Evolutionary conservation across 2,888 invertebrate species (phyloP).

Genomic region (Parnassius smintheus): DNA sequence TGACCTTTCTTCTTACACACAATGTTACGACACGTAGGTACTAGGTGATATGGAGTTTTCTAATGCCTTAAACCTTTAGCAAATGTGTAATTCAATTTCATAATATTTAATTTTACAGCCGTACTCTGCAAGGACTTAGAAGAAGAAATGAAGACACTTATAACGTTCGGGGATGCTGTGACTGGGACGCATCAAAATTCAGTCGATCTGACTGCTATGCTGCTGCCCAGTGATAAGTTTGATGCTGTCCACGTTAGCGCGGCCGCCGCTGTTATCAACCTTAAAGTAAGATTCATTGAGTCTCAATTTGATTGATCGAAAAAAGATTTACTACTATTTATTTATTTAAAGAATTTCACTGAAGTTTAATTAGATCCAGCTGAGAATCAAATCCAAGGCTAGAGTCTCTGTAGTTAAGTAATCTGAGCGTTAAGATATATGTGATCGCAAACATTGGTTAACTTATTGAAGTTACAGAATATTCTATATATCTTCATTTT

Average conservation of each 20-base stretch:
- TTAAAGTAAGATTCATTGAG: constrained; percentile 48
- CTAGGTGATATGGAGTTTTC: not conserved
- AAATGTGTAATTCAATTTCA: not conserved
- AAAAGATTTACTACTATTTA: too few species aligned
- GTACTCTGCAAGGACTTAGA: constrained; percentile 65
- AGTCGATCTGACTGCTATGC: constrained; percentile 37
- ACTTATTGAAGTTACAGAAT: too few species aligned
- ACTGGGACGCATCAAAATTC: constrained; percentile 15
- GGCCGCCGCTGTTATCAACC: constrained; percentile 49
- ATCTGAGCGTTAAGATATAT: too few species aligned
- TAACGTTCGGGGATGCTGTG: constrained; percentile 39
- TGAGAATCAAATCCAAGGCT: too few species aligned
- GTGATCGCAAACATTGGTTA: too few species aligned
- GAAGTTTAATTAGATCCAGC: too few species aligned
- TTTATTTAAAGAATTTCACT: too few species aligned
- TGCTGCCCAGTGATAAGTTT: constrained; percentile 38
- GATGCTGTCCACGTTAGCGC: constrained; percentile 46
- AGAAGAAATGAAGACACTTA: constrained; percentile 46
- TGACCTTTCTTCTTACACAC: too few species aligned
- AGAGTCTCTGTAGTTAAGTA: too few species aligned
- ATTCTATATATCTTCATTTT: too few species aligned
- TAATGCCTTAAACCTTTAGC: not conserved
- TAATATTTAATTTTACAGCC: constrained; percentile 37
- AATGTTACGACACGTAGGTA: too few species aligned
- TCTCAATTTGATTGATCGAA: not conserved